Evolutionary conservation across 53 echinoderm and acorn worm species (phyloP).

Genomic region (Echinometra lucunter): DNA sequence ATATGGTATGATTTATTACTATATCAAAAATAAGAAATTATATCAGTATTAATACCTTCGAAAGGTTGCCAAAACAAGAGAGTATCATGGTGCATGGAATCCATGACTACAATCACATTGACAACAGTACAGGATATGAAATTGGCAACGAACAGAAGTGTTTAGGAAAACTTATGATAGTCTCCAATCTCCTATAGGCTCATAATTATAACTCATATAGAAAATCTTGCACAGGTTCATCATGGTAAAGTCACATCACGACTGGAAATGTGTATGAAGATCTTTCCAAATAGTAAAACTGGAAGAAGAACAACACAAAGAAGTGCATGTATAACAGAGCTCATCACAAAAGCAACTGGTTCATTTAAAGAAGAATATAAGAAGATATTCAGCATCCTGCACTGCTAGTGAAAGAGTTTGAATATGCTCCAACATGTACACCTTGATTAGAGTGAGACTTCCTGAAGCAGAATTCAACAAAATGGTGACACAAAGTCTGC

Average conservation of each 20-base stretch:
- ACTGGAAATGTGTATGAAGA: background rate
- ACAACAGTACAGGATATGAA: background rate
- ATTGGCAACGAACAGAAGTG: background rate
- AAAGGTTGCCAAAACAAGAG: slow-evolving; percentile 44
- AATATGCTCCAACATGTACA: background rate
- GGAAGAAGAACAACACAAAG: background rate
- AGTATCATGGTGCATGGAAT: background rate
- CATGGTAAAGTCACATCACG: background rate
- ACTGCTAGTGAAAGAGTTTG: background rate
- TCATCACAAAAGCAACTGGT: background rate
- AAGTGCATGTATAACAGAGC: background rate
- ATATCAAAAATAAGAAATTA: background rate
- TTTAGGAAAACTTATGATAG: background rate
- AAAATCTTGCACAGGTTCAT: background rate
- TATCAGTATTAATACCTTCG: slow-evolving; percentile 24
- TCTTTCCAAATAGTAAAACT: background rate
- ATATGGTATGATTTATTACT: background rate
- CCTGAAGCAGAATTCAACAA: background rate
- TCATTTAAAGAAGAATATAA: background rate
- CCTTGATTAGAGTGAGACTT: background rate
- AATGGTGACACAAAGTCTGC: background rate
- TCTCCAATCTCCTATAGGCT: background rate
- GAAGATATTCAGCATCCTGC: background rate
- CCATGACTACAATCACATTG: slow-evolving; percentile 35
- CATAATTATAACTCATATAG: background rate